Conservation (phyloP, 1,140 invertebrate species). For the Drosophila tristis region DNA sequence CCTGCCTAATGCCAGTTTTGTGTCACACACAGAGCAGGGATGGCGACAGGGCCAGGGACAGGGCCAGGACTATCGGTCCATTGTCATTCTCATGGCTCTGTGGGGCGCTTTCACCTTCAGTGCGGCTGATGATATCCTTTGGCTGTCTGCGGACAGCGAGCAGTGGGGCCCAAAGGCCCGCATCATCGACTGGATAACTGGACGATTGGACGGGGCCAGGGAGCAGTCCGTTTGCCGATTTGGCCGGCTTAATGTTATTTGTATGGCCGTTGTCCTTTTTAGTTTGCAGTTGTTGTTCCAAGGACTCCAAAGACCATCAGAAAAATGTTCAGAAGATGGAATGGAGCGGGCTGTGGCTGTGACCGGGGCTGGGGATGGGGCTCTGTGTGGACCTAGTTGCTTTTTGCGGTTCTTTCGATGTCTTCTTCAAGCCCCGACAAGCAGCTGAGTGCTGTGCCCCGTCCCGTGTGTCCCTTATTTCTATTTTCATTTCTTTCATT, state of each 20-base stretch:
- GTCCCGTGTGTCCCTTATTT: constrained; percentile 53
- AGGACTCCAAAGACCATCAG: constrained; percentile 50
- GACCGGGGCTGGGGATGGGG: constrained; percentile 5
- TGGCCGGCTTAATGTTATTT: constrained; percentile 80
- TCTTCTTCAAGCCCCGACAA: constrained; percentile 72
- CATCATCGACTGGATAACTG: constrained; percentile 47
- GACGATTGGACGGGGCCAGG: neutral
- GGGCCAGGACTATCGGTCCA: constrained; percentile 20
- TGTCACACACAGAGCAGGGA: constrained; percentile 58
- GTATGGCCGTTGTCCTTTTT: constrained; percentile 81
- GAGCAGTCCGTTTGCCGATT: constrained; percentile 64
- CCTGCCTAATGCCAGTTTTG: constrained; percentile 81
- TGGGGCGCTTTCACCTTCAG: constrained; percentile 74
- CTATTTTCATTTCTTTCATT: neutral
- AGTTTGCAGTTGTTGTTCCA: constrained; percentile 76
- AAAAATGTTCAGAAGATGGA: constrained; percentile 7
- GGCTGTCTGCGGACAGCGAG: constrained; percentile 33
- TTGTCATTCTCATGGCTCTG: constrained; percentile 79
- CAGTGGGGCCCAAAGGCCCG: constrained; percentile 42
- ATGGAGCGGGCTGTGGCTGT: constrained; percentile 1
- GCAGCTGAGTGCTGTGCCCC: constrained; percentile 70
- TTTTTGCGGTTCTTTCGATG: constrained; percentile 70
- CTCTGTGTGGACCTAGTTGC: constrained; percentile 22
- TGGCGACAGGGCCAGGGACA: neutral
- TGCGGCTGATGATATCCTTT: constrained; percentile 69